These are phyloP conservation scores for Rhagium mordax DNA, from an alignment of 2,888 invertebrate genomes.

Conservation along the genomic window DNA sequence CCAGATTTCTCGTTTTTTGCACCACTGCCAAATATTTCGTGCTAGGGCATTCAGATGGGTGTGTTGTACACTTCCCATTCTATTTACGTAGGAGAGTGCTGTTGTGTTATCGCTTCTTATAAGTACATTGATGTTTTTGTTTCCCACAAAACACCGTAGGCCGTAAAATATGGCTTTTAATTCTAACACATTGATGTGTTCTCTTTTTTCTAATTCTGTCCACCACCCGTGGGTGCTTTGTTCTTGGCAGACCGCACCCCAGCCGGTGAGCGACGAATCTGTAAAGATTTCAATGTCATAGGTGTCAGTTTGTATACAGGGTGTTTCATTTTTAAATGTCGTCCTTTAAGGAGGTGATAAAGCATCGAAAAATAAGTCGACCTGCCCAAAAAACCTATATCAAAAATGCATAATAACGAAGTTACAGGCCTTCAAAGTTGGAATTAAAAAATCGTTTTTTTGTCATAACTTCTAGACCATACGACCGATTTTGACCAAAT, in stretches of 20 bases:
- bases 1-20: background rate
- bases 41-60: background rate
- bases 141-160: background rate
- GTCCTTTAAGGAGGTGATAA: too few relatives aligned
- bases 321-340: too few relatives aligned
- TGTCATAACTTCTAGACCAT: too few relatives aligned
- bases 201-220: conserved; percentile 34
- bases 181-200: background rate
- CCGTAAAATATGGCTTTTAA: background rate
- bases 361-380: too few relatives aligned
- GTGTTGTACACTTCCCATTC: background rate
- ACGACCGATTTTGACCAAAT: too few relatives aligned
- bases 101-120: conserved; percentile 2
- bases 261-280: conserved; percentile 44
- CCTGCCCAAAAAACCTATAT: too few relatives aligned
- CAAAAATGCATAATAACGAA: too few relatives aligned
- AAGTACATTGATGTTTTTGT: background rate
- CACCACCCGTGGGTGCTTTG: conserved; percentile 46
- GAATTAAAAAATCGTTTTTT: too few relatives aligned
- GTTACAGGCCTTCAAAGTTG: too few relatives aligned
- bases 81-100: background rate
- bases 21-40: conserved; percentile 6
- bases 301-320: conserved; percentile 31
- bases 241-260: conserved; percentile 36
- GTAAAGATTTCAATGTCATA: conserved; percentile 45